Evolutionary conservation across 2,888 invertebrate genomes (phyloP).

Genomic region (Gari tellinella): DNA sequence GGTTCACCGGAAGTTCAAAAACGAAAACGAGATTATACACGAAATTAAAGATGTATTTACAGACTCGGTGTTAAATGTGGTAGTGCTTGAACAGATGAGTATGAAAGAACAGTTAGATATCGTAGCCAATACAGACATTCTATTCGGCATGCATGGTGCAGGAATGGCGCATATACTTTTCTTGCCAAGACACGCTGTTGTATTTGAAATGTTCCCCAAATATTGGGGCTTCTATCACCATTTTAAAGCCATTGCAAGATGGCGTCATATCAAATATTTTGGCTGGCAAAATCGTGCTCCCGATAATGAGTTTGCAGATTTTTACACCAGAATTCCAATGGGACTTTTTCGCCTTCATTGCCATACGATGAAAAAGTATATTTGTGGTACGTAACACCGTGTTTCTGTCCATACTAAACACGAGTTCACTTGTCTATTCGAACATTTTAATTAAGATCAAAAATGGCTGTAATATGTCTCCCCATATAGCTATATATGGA

Average conservation of each 20-base stretch:
- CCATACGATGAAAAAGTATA: too few species aligned
- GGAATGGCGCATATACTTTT: conserved; percentile 54
- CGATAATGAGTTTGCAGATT: conserved; percentile 39
- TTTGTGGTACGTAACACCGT: too few species aligned
- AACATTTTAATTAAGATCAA: too few species aligned
- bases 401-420: too few species aligned
- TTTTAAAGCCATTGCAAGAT: conserved; percentile 53
- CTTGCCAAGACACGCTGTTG: conserved; percentile 48
- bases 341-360: conserved; percentile 9
- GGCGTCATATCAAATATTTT: conserved; percentile 49
- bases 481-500: too few species aligned
- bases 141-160: conserved; percentile 62
- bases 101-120: conserved; percentile 49
- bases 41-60: conserved; percentile 19
- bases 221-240: conserved; percentile 53
- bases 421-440: too few species aligned
- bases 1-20: conserved; percentile 50
- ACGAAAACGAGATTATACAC: conserved; percentile 43
- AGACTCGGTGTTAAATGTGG: conserved; percentile 7
- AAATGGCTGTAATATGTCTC: too few species aligned
- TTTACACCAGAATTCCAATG: conserved; percentile 44
- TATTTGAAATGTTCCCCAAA: conserved; percentile 55
- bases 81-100: conserved; percentile 41
- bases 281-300: conserved; percentile 53
- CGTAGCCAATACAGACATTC: conserved; percentile 48